These are phyloP conservation scores for Campodea augens DNA, from an alignment of 1,140 invertebrate species.

Conservation along the genomic window DNA sequence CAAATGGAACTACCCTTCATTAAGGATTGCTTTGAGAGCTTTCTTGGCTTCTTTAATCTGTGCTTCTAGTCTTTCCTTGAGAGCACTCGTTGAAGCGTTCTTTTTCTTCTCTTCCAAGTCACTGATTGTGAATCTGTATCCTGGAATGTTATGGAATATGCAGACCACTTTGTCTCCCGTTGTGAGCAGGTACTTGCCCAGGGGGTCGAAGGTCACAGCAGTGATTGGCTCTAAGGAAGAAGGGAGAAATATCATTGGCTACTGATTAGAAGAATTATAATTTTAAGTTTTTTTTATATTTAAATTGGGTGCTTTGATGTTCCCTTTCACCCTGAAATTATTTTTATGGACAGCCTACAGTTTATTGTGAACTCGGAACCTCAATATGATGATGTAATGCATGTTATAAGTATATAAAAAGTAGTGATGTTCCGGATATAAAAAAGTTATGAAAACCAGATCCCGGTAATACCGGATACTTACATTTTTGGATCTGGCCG, in stretches of 20 bases:
- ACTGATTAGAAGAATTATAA: background rate
- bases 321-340: too few species aligned
- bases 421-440: too few species aligned
- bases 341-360: background rate
- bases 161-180: conserved; percentile 54
- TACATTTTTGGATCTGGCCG: too few species aligned
- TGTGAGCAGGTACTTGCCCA: conserved; percentile 49
- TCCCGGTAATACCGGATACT: too few species aligned
- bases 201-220: conserved; percentile 46
- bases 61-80: conserved; percentile 48
- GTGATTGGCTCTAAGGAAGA: conserved; percentile 41
- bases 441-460: too few species aligned
- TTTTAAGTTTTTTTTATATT: background rate
- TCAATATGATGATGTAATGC: too few species aligned
- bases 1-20: too few species aligned
- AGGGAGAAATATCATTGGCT: conserved; percentile 4
- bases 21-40: conserved; percentile 26
- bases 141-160: conserved; percentile 62
- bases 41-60: conserved; percentile 43
- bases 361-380: background rate
- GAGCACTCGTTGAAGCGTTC: conserved; percentile 30
- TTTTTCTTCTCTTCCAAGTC: conserved; percentile 41
- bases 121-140: conserved; percentile 43
- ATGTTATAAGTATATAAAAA: too few species aligned
- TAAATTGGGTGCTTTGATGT: too few species aligned